These are phyloP conservation scores for Nerophis ophidion DNA, from an alignment of 2,113 vertebrate genomes.

Conservation along the genomic window DNA sequence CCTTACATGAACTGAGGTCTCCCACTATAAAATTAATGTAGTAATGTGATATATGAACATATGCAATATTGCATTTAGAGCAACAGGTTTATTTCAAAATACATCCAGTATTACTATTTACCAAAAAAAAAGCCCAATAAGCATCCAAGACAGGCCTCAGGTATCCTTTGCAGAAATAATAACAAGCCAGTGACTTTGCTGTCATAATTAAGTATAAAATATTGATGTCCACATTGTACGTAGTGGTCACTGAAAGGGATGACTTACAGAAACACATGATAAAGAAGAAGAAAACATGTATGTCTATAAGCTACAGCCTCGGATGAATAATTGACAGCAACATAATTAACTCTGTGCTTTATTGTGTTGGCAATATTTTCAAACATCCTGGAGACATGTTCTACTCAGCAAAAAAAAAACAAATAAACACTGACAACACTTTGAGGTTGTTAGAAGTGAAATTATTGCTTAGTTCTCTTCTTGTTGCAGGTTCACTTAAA, in stretches of 20 bases:
- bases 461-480: conserved; percentile 32
- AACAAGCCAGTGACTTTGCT: conserved; percentile 53
- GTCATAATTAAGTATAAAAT: conserved; percentile 74
- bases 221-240: conserved; percentile 67
- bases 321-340: conserved; percentile 68
- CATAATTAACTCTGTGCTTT: conserved; percentile 63
- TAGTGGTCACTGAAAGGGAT: conserved; percentile 46
- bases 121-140: conserved; percentile 38
- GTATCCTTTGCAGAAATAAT: conserved; percentile 50
- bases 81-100: conserved; percentile 44
- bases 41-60: not conserved
- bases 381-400: conserved; percentile 51
- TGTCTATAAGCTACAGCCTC: conserved; percentile 35
- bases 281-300: conserved; percentile 39
- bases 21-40: not conserved
- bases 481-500: conserved; percentile 21
- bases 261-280: conserved; percentile 46
- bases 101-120: conserved; percentile 31
- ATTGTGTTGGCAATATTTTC: conserved; percentile 53
- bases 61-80: not conserved
- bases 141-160: conserved; percentile 22
- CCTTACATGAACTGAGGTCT: too few relatives aligned
- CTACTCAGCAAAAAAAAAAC: conserved; percentile 33
- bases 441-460: conserved; percentile 47
- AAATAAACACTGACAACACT: conserved; percentile 18